Percentiles rank a stretch among this genome's conserved stretches.
Conservation (phyloP, 2,113 vertebrate genomes). For the Addax nasomaculatus region DNA sequence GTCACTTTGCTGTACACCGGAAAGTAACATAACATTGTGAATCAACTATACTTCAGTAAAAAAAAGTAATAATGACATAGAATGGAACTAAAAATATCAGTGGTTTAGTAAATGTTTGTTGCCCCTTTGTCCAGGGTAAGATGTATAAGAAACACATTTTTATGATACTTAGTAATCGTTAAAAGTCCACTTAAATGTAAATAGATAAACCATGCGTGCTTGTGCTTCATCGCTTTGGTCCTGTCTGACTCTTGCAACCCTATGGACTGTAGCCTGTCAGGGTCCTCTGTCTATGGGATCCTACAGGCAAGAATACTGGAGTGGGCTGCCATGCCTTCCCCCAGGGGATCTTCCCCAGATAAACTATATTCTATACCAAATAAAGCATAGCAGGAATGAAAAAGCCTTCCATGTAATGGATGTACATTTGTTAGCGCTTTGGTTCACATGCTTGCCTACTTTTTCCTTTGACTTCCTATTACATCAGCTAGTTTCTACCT, state of each 20-base stretch:
- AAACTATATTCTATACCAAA: not conserved
- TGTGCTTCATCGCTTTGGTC: not conserved
- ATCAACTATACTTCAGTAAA: not conserved
- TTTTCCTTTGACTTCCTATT: not conserved
- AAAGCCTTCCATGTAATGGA: not conserved
- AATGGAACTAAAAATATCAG: not conserved
- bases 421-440: not conserved
- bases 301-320: not conserved
- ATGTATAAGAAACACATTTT: not conserved
- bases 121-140: not conserved
- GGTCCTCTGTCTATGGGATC: not conserved
- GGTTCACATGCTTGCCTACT: not conserved
- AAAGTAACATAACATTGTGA: not conserved
- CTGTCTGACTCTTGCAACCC: not conserved
- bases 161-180: not conserved
- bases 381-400: not conserved
- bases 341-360: not conserved
- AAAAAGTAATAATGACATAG: not conserved
- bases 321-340: not conserved
- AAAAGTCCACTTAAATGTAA: not conserved
- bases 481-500: not conserved
- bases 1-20: not conserved
- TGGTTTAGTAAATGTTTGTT: not conserved
- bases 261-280: not conserved
- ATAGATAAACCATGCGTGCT: not conserved